A percentile compares a stretch with the other conserved stretches of the same genome.
Evolutionary conservation across 2,888 invertebrate species (phyloP).

Genomic region (Parapristionchus giblindavisi): DNA sequence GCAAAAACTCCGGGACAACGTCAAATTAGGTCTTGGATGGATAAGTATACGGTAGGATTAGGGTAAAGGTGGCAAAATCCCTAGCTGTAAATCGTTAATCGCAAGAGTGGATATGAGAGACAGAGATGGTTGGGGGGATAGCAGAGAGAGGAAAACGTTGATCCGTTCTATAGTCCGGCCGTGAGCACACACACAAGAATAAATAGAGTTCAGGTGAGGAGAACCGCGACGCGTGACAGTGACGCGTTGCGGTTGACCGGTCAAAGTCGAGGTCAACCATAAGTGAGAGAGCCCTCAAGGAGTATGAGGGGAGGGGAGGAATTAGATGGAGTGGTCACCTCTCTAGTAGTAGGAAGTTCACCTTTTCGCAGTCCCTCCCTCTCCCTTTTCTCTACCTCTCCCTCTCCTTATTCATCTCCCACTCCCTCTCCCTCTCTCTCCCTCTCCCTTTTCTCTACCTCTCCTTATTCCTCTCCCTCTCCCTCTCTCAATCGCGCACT

Average conservation of each 20-base stretch:
- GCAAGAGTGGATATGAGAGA: too few species aligned
- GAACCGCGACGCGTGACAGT: slow-evolving; percentile 33
- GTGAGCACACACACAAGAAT: too few species aligned
- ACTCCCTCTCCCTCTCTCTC: slow-evolving; percentile 10
- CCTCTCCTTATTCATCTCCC: slow-evolving; percentile 16
- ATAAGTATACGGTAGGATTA: too few species aligned
- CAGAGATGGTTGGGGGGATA: too few species aligned
- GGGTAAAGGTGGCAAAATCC: too few species aligned
- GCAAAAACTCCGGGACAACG: too few species aligned
- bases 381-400: background rate
- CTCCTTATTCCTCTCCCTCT: slow-evolving; percentile 1
- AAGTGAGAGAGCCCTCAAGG: slow-evolving; percentile 1
- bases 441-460: slow-evolving; percentile 1
- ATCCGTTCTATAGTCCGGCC: too few species aligned
- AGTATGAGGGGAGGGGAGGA: slow-evolving; percentile 13
- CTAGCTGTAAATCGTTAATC: too few species aligned
- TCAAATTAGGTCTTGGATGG: too few species aligned
- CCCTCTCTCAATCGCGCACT: slow-evolving; percentile 14
- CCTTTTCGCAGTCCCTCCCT: background rate
- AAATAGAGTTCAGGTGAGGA: slow-evolving; percentile 7
- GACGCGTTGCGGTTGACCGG: slow-evolving; percentile 18
- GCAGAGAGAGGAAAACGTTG: too few species aligned
- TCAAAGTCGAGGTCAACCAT: slow-evolving; percentile 29
- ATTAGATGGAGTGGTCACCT: slow-evolving; percentile 7
- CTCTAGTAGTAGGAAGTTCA: background rate